Evolutionary conservation across 2,888 invertebrate species (phyloP).

Genomic region (Drosophila prostipennis): DNA sequence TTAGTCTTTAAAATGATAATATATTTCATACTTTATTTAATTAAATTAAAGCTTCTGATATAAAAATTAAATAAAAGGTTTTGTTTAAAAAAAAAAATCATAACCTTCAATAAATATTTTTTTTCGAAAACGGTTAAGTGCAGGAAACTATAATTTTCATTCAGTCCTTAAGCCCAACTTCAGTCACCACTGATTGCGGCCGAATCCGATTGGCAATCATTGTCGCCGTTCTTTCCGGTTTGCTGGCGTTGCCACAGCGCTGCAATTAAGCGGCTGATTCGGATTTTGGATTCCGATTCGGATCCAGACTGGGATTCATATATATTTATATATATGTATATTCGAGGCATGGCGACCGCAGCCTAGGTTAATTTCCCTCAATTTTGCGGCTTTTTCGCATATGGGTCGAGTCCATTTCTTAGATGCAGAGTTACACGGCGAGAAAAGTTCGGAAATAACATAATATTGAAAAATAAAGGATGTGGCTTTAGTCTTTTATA

Average conservation of each 20-base stretch:
- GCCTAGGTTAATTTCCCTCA: constrained; percentile 54
- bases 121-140: too few relatives aligned
- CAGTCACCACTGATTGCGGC: constrained; percentile 15
- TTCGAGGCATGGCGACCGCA: constrained; percentile 11
- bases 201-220: constrained; percentile 8
- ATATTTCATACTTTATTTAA: too few relatives aligned
- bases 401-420: constrained; percentile 34
- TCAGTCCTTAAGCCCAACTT: neutral
- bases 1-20: too few relatives aligned
- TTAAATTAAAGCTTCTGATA: too few relatives aligned
- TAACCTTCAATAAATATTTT: too few relatives aligned
- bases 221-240: constrained; percentile 30
- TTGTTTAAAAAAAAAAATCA: too few relatives aligned
- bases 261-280: constrained; percentile 53
- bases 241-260: constrained; percentile 61
- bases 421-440: constrained; percentile 10
- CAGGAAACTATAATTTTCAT: too few relatives aligned
- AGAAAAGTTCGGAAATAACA: neutral
- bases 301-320: constrained; percentile 18
- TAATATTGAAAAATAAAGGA: too few relatives aligned
- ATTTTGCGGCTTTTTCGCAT: constrained; percentile 64
- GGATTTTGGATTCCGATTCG: constrained; percentile 36
- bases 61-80: too few relatives aligned
- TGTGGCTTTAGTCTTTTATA: neutral
- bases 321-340: neutral